Percentiles rank a stretch among this genome's conserved stretches.
Conservation (phyloP, 2,888 invertebrate species). For the Syritta pipiens region DNA sequence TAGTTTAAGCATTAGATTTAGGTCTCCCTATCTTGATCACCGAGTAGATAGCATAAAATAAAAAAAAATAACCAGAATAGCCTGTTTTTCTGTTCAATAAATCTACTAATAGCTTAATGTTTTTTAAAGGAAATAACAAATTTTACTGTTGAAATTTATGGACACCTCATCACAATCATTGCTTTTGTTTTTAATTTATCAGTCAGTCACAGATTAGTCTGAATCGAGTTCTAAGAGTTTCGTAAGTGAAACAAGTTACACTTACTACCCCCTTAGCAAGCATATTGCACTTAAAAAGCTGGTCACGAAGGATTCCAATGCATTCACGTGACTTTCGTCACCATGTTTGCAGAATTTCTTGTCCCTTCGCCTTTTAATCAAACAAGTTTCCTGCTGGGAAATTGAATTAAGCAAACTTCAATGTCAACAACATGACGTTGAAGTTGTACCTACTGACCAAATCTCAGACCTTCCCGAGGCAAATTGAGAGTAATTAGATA, state of each 20-base stretch:
- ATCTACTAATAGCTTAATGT: too few relatives aligned
- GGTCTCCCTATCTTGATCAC: too few relatives aligned
- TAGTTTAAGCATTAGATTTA: too few relatives aligned
- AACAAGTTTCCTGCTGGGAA: slow-evolving; percentile 80
- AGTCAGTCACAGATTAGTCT: slow-evolving; percentile 80
- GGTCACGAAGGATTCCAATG: slow-evolving; percentile 80
- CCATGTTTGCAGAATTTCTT: slow-evolving; percentile 76
- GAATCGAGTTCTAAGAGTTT: slow-evolving; percentile 80
- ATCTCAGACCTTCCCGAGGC: slow-evolving; percentile 81
- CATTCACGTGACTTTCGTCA: slow-evolving; percentile 33
- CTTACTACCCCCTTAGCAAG: slow-evolving; percentile 75
- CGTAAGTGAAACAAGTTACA: slow-evolving; percentile 4
- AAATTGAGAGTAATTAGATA: slow-evolving; percentile 78
- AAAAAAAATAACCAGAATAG: too few relatives aligned
- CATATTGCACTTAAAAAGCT: slow-evolving; percentile 80
- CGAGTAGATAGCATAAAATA: too few relatives aligned
- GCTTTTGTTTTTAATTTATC: slow-evolving; percentile 17
- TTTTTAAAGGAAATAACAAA: too few relatives aligned
- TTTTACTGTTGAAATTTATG: too few relatives aligned
- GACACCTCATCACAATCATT: slow-evolving; percentile 8
- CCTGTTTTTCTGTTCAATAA: too few relatives aligned
- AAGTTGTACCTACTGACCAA: slow-evolving; percentile 75
- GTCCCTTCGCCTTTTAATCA: slow-evolving; percentile 79
- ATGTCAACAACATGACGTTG: slow-evolving; percentile 72
- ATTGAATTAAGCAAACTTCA: slow-evolving; percentile 73